Percentiles rank a stretch among this genome's conserved stretches.
Evolutionary conservation across 1,140 invertebrate genomes (phyloP).

Genomic region (Bombus huntii): DNA sequence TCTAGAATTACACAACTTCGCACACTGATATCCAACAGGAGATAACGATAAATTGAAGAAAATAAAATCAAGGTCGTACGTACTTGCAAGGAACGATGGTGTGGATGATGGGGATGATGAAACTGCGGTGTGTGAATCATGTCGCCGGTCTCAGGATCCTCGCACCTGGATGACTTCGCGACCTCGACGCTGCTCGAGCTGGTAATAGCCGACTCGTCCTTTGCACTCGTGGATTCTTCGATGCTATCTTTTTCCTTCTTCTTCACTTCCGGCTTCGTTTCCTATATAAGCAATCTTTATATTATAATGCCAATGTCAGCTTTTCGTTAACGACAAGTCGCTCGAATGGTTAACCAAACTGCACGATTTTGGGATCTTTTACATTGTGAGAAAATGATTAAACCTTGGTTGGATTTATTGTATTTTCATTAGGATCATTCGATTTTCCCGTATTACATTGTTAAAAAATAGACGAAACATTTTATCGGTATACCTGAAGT

Average conservation of each 20-base stretch:
- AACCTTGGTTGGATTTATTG: neutral
- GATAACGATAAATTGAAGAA: conserved; percentile 16
- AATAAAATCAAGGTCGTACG: conserved; percentile 57
- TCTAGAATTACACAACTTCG: too few species aligned
- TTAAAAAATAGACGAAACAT: too few species aligned
- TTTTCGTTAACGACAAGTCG: neutral
- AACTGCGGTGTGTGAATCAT: conserved; percentile 88
- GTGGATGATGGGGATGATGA: conserved; percentile 84
- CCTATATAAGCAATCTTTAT: conserved; percentile 26
- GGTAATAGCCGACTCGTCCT: conserved; percentile 60
- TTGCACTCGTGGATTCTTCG: conserved; percentile 68
- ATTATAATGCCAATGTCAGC: neutral
- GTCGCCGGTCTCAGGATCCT: conserved; percentile 83
- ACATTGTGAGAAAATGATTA: neutral
- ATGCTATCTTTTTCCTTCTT: conserved; percentile 68
- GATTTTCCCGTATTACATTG: too few species aligned
- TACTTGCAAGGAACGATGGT: conserved; percentile 85
- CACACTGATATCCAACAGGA: too few species aligned
- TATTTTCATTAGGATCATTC: too few species aligned
- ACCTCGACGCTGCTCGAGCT: conserved; percentile 70
- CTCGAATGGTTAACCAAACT: neutral
- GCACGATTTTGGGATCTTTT: neutral
- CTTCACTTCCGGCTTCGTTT: conserved; percentile 73
- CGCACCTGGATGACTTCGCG: conserved; percentile 72
- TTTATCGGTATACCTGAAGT: too few species aligned